phyloP scores from a whole-genome alignment of 2,888 invertebrate genomes.

The Meteorus colon region DNA sequence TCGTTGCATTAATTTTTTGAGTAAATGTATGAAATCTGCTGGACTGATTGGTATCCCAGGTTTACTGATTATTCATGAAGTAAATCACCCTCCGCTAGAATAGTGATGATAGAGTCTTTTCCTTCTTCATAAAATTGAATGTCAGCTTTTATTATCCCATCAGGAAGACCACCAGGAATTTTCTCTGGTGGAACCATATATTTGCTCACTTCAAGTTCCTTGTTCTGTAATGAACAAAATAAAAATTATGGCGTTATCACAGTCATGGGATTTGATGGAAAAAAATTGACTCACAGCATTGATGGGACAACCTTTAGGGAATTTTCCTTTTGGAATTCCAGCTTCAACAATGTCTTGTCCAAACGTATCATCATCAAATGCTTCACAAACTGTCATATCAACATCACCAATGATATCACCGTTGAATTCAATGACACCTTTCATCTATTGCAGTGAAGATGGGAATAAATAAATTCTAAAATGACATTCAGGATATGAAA shows the following conservation, averaged over 20 bases:
- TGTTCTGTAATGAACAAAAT: slow-evolving; percentile 38
- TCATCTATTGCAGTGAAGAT: slow-evolving; percentile 30
- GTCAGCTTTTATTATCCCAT: slow-evolving; percentile 32
- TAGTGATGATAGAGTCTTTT: slow-evolving; percentile 35
- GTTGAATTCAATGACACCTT: not conserved
- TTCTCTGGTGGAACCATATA: slow-evolving; percentile 36
- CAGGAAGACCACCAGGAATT: slow-evolving; percentile 44
- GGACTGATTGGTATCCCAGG: not conserved
- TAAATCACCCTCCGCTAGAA: slow-evolving; percentile 40
- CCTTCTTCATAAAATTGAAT: slow-evolving; percentile 38
- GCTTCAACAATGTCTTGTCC: slow-evolving; percentile 42
- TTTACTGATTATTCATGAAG: not conserved
- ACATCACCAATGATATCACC: slow-evolving; percentile 34
- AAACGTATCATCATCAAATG: slow-evolving; percentile 36
- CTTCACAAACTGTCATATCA: slow-evolving; percentile 33
- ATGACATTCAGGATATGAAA: too few species aligned
- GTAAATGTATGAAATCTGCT: too few species aligned
- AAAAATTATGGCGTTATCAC: too few species aligned
- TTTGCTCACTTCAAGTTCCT: slow-evolving; percentile 24
- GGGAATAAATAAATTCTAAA: too few species aligned
- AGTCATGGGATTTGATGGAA: too few species aligned
- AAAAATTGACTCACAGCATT: slow-evolving; percentile 16
- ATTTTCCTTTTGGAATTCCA: slow-evolving; percentile 43
- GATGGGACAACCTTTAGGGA: slow-evolving; percentile 48
- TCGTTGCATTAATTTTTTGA: too few species aligned